Evolutionary conservation across 2,113 vertebrate genomes (phyloP).

Genomic region (Corydoras maculifer): DNA sequence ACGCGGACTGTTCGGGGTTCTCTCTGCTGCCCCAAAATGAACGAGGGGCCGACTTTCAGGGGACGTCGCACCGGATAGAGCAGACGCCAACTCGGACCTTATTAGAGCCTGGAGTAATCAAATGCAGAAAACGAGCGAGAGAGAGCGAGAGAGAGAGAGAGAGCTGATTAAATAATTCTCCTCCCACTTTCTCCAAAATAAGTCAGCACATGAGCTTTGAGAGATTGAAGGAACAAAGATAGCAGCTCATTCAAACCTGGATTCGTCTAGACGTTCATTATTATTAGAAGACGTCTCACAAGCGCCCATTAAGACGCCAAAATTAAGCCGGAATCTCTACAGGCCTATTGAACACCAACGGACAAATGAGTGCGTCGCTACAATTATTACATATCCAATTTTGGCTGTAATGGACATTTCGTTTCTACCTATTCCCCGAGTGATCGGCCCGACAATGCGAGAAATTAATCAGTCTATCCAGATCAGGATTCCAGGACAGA

Average conservation of each 20-base stretch:
- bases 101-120: no score
- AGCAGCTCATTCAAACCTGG: constrained; percentile 29
- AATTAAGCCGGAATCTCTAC: constrained; percentile 38
- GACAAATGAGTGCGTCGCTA: constrained; percentile 43
- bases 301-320: constrained; percentile 37
- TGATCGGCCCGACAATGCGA: constrained; percentile 44
- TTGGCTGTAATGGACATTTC: constrained; percentile 43
- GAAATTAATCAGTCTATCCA: constrained; percentile 51
- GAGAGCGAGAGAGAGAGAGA: constrained; percentile 4
- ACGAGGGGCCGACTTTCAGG: constrained; percentile 39
- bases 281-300: constrained; percentile 37
- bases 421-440: constrained; percentile 38
- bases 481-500: constrained; percentile 47
- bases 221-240: constrained; percentile 30
- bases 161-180: constrained; percentile 12
- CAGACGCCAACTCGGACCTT: constrained; percentile 30
- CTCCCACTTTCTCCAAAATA: constrained; percentile 9
- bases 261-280: constrained; percentile 32
- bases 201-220: constrained; percentile 13
- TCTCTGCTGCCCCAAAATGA: constrained; percentile 47
- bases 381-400: constrained; percentile 44
- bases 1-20: constrained; percentile 38
- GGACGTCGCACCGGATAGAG: constrained; percentile 41
- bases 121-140: not conserved
- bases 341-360: constrained; percentile 37